Percentiles rank a stretch among this genome's conserved stretches.
These are phyloP conservation scores for Trichonephila inaurata DNA, from an alignment of 1,140 invertebrate genomes.

Conservation along the genomic window DNA sequence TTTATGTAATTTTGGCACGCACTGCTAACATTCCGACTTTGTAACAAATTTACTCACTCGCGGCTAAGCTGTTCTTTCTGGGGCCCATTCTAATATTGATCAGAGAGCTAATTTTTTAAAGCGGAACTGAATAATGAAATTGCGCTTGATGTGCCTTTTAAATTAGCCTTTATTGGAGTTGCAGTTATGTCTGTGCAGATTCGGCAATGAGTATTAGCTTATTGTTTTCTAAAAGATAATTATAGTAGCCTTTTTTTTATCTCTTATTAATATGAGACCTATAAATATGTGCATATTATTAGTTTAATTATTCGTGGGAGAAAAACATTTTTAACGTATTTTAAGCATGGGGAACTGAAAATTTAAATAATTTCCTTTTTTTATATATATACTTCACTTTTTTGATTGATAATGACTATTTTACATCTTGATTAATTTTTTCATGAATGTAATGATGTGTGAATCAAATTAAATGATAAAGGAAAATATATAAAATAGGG, in stretches of 20 bases:
- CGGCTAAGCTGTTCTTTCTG: neutral
- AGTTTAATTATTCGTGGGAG: no score
- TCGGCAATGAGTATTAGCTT: neutral
- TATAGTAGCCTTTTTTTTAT: neutral
- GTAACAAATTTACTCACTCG: neutral
- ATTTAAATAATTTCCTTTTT: no score
- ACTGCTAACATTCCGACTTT: constrained; percentile 23
- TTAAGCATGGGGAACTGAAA: no score
- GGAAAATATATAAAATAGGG: no score
- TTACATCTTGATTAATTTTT: no score
- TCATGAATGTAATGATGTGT: no score
- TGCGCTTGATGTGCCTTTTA: neutral
- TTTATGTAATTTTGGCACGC: constrained; percentile 58
- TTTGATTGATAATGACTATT: no score
- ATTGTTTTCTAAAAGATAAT: neutral
- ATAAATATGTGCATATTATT: neutral
- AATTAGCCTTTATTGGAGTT: neutral
- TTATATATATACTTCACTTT: no score
- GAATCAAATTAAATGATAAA: no score
- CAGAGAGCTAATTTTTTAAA: constrained; percentile 16
- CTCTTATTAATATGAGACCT: neutral
- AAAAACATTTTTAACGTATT: no score
- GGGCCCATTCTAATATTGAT: constrained; percentile 9
- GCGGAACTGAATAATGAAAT: constrained; percentile 4
- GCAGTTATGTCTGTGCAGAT: neutral